Evolutionary conservation across 2,113 vertebrate genomes (phyloP).

Genomic region (Chaenogobius annularis): DNA sequence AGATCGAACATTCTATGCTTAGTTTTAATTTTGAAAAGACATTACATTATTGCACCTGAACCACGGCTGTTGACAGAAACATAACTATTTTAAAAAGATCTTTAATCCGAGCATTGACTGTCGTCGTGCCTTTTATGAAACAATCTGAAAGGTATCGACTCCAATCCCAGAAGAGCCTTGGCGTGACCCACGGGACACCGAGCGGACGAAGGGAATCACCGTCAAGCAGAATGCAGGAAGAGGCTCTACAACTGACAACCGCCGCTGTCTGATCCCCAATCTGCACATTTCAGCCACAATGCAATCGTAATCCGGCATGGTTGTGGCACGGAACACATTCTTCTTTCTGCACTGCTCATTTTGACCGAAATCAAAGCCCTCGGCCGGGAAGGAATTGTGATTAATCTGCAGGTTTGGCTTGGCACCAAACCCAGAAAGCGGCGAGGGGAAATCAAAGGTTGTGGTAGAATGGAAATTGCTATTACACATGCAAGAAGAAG

Average conservation of each 20-base stretch:
- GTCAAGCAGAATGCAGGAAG: slow-evolving; percentile 37
- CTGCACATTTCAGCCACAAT: slow-evolving; percentile 38
- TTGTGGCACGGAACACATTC: slow-evolving; percentile 36
- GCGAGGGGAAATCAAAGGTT: slow-evolving; percentile 32
- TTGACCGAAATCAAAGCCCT: slow-evolving; percentile 29
- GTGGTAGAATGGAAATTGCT: background rate
- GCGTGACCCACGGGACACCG: slow-evolving; percentile 29
- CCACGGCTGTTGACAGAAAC: background rate
- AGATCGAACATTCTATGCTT: too few species aligned
- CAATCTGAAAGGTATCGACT: slow-evolving; percentile 18
- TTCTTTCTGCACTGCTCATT: slow-evolving; percentile 34
- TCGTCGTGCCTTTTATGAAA: background rate
- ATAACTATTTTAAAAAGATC: background rate
- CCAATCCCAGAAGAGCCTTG: slow-evolving; percentile 20
- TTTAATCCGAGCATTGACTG: slow-evolving; percentile 7
- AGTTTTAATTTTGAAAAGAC: too few species aligned
- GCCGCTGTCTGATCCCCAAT: slow-evolving; percentile 51
- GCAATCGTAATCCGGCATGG: slow-evolving; percentile 46
- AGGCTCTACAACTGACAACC: slow-evolving; percentile 41
- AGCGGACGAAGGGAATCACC: slow-evolving; percentile 21
- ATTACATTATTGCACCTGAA: background rate
- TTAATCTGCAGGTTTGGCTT: slow-evolving; percentile 47
- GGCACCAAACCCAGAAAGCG: background rate
- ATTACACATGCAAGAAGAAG: slow-evolving; percentile 17
- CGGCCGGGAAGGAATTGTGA: slow-evolving; percentile 27